Conservation (phyloP, 2,797 vertebrate species). For the Esox masquinongy region DNA sequence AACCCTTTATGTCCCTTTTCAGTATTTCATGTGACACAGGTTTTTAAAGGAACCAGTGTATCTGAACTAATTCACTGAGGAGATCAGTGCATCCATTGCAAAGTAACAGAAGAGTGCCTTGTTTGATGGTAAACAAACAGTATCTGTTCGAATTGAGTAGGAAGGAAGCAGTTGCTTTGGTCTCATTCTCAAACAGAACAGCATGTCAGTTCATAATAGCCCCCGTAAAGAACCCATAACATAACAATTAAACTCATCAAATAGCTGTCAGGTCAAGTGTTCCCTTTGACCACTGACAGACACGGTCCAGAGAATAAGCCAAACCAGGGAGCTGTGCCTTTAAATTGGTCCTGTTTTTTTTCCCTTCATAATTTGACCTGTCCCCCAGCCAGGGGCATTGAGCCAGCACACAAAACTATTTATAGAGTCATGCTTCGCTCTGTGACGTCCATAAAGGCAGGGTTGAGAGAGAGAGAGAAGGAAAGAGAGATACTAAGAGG, state of each 20-base stretch:
- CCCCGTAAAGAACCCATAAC: constrained; percentile 30
- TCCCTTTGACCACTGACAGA: constrained; percentile 64
- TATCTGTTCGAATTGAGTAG: not conserved
- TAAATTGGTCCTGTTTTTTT: constrained; percentile 81
- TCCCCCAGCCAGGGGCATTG: constrained; percentile 92
- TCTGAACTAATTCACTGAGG: not conserved
- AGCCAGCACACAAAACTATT: constrained; percentile 85
- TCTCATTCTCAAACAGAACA: constrained; percentile 27
- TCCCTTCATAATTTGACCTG: constrained; percentile 91
- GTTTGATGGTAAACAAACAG: not conserved
- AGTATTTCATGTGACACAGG: constrained; percentile 5
- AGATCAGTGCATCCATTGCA: constrained; percentile 4
- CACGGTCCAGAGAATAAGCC: constrained; percentile 33
- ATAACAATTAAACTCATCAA: constrained; percentile 52
- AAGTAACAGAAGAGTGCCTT: not conserved
- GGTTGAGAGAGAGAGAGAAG: constrained; percentile 21
- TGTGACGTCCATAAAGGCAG: constrained; percentile 69
- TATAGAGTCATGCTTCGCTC: constrained; percentile 84
- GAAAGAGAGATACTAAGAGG: constrained; percentile 10
- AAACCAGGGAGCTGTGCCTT: constrained; percentile 72
- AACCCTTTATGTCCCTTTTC: constrained; percentile 40
- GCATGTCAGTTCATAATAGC: constrained; percentile 26
- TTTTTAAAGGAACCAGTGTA: not conserved
- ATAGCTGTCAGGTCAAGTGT: constrained; percentile 67
- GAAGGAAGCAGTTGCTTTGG: not conserved